Evolutionary conservation across 2,888 invertebrate species (phyloP).

Genomic region (Mesorhabditis belari): DNA sequence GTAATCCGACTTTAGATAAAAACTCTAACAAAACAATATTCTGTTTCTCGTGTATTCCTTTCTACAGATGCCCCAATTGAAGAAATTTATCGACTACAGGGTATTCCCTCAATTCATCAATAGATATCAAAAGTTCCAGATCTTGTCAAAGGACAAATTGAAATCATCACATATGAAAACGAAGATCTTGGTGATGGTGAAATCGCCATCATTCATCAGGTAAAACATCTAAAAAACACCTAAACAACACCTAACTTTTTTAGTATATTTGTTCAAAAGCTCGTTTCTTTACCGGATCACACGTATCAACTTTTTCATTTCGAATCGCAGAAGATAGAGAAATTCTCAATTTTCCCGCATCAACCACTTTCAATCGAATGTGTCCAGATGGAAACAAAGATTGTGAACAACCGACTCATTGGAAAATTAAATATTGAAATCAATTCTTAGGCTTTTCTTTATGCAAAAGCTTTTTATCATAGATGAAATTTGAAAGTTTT

Average conservation of each 20-base stretch:
- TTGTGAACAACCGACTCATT: constrained; percentile 71
- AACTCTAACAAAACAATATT: constrained; percentile 12
- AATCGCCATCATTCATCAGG: constrained; percentile 47
- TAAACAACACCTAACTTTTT: constrained; percentile 10
- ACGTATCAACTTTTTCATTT: constrained; percentile 90
- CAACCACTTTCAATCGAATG: constrained; percentile 79
- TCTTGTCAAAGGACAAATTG: constrained; percentile 53
- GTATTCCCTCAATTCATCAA: constrained; percentile 53
- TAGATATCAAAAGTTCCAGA: constrained; percentile 5
- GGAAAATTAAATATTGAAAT: constrained; percentile 57
- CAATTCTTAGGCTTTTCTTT: neutral
- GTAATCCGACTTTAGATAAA: constrained; percentile 13
- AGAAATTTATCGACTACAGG: constrained; percentile 57
- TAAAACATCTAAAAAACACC: constrained; percentile 4
- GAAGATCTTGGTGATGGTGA: constrained; percentile 35
- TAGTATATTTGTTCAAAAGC: constrained; percentile 89
- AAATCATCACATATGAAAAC: constrained; percentile 16
- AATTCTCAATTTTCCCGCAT: constrained; percentile 75
- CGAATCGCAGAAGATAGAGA: constrained; percentile 95
- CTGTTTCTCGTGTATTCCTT: constrained; percentile 30
- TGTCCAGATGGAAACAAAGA: constrained; percentile 60
- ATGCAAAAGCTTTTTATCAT: neutral
- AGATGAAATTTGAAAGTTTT: neutral
- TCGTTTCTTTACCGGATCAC: constrained; percentile 70
- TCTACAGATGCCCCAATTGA: constrained; percentile 39